Evolutionary conservation across 2,113 vertebrate genomes (phyloP).

Genomic region (Etia nguti): DNA sequence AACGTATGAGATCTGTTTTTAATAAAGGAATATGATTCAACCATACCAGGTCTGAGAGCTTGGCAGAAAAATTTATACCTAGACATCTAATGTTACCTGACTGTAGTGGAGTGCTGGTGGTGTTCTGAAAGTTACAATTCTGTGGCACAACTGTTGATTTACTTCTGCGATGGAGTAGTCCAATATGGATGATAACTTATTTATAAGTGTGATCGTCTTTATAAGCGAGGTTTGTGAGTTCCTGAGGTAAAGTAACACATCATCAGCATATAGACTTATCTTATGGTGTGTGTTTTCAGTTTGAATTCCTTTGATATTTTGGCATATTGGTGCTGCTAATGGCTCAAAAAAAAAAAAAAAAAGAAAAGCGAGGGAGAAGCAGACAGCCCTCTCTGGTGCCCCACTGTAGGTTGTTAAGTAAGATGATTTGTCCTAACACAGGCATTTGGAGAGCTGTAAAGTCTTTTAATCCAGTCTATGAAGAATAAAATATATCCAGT

Average conservation of each 20-base stretch:
- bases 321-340: background rate
- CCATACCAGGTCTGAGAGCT: background rate
- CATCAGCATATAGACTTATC: background rate
- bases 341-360: background rate
- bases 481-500: background rate
- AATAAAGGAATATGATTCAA: background rate
- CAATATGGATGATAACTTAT: background rate
- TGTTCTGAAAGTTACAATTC: background rate
- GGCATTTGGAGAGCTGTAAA: background rate
- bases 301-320: background rate
- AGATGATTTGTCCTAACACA: background rate
- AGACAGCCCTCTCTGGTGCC: background rate
- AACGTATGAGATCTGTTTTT: background rate
- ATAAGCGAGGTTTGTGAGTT: background rate
- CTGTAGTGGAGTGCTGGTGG: fast-evolving
- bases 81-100: background rate
- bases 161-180: background rate
- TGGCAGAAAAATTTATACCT: fast-evolving
- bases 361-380: background rate
- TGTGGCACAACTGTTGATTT: background rate
- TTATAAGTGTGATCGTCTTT: background rate
- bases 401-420: background rate
- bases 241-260: background rate
- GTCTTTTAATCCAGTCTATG: background rate
- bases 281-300: background rate